phyloP scores from a whole-genome alignment of 2,113 vertebrate species.

The Petroica traversi region DNA sequence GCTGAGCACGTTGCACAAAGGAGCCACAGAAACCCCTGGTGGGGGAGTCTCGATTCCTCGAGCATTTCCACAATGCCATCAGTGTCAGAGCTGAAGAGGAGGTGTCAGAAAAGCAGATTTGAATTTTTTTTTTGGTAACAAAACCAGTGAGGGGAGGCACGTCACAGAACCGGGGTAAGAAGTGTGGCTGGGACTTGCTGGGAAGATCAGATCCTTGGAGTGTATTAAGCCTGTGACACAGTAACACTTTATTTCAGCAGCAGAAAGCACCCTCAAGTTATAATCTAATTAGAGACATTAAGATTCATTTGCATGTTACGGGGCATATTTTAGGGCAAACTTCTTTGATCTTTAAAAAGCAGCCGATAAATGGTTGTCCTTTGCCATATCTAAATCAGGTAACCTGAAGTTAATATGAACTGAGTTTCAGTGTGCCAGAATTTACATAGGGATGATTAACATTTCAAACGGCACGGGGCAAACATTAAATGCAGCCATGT shows the following conservation, averaged over 20 bases:
- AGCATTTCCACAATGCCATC: neutral
- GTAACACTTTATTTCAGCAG: neutral
- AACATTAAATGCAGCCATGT: constrained; percentile 19
- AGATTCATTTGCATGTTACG: constrained; percentile 28
- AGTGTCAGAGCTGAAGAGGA: neutral
- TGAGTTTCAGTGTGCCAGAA: constrained; percentile 26
- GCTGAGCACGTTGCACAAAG: neutral
- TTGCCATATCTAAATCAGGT: constrained; percentile 40
- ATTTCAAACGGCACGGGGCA: constrained; percentile 49
- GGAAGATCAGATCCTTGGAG: neutral
- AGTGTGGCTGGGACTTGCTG: neutral
- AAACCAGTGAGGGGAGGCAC: neutral
- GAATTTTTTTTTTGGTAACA: neutral
- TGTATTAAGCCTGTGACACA: neutral
- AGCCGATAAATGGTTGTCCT: neutral
- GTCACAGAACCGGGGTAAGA: neutral
- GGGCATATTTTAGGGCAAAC: constrained; percentile 23
- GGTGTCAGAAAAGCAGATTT: neutral
- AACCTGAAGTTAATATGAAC: constrained; percentile 22
- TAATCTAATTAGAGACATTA: constrained; percentile 45
- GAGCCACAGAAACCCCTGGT: neutral
- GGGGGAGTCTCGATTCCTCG: neutral
- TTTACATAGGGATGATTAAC: constrained; percentile 51
- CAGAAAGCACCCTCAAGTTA: constrained; percentile 35
- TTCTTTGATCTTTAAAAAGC: constrained; percentile 59